phyloP scores from a whole-genome alignment of 2,113 vertebrate genomes.

The Cryptomyrus ogoouensis region DNA sequence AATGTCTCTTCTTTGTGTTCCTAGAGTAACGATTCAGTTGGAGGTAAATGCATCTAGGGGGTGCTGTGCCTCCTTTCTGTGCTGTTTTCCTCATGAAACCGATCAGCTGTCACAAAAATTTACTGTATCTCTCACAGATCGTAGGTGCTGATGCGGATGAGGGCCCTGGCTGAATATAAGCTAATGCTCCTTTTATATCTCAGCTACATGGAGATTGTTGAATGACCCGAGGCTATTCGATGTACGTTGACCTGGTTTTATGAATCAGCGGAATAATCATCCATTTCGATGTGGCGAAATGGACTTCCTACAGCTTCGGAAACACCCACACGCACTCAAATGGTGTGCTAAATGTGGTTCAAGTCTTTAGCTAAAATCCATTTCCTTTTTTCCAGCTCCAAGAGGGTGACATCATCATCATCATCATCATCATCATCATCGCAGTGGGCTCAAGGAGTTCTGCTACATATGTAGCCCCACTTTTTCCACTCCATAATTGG shows the following conservation, averaged over 20 bases:
- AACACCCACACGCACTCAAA: conserved; percentile 2
- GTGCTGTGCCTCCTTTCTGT: neutral
- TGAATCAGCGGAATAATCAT: neutral
- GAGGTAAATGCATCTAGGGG: neutral
- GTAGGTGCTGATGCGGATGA: conserved; percentile 5
- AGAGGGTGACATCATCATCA: neutral
- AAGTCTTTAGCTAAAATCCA: neutral
- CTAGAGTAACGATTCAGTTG: neutral
- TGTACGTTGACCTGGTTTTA: neutral
- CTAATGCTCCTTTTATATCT: neutral
- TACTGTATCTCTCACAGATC: conserved; percentile 24
- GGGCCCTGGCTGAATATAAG: neutral
- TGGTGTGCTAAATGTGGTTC: neutral
- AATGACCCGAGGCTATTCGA: neutral
- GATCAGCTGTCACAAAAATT: conserved; percentile 28
- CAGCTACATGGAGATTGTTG: neutral
- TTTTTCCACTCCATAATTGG: conserved; percentile 31
- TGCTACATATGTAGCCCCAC: neutral
- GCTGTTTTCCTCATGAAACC: conserved; percentile 18
- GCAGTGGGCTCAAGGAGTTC: neutral
- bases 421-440: neutral
- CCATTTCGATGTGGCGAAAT: neutral
- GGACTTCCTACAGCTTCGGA: conserved; percentile 4
- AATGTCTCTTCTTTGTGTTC: neutral
- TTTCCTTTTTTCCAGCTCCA: neutral